Percentiles rank a stretch among this genome's conserved stretches.
Conservation (phyloP, 2,113 vertebrate genomes). For the Cololabis saira region DNA sequence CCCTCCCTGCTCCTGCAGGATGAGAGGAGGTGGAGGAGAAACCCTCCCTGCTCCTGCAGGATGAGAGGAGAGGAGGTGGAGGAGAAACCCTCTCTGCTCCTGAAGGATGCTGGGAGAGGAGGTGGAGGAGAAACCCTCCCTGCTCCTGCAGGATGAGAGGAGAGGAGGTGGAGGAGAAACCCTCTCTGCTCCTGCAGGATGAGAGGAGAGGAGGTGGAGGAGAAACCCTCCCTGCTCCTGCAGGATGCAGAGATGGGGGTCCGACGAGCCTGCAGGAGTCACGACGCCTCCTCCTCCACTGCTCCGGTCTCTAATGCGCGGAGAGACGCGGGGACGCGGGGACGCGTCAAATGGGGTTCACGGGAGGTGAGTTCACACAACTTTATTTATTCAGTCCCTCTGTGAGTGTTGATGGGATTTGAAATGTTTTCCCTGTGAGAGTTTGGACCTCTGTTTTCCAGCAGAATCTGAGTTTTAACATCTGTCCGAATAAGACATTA, state of each 20-base stretch:
- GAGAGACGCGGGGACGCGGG: background rate
- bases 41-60: background rate
- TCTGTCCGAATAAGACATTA: no score
- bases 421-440: background rate
- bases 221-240: background rate
- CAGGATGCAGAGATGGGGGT: background rate
- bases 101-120: background rate
- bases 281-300: slow-evolving; percentile 11
- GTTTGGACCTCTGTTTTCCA: background rate
- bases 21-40: background rate
- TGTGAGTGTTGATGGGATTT: background rate
- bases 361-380: slow-evolving; percentile 29
- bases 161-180: background rate
- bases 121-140: background rate
- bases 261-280: slow-evolving; percentile 2
- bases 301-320: slow-evolving; percentile 9
- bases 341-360: slow-evolving; percentile 2
- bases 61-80: background rate
- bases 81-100: background rate
- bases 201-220: background rate
- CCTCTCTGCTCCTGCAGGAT: background rate
- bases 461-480: no score
- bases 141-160: background rate
- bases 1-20: background rate
- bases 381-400: slow-evolving; percentile 1